Evolutionary conservation across 2,113 vertebrate species (phyloP), one percentile per base, ranked within the genome.

Genomic region (Otus sunia): DNA sequence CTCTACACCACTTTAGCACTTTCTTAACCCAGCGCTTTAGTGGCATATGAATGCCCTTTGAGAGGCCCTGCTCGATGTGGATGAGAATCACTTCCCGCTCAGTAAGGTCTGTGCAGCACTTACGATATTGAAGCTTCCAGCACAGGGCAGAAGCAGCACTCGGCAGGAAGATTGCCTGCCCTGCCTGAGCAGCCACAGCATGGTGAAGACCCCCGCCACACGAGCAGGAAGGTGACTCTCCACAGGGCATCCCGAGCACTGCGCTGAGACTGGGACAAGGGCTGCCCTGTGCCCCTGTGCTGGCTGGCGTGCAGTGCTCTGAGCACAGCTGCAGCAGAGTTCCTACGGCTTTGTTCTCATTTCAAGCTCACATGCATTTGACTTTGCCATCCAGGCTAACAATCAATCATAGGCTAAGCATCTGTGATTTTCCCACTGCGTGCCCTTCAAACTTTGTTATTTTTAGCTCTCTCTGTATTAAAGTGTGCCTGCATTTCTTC

Each of bases 171-270:
- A 79, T 9, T 0, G 0, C 30, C 41, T 67, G 22, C 26, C 36
- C 25, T 34, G 13, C 25, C 39, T 6, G 0, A 0, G 0, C 34
- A 30, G 5, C 36, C 6, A 0, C 63, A 39, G 18, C 1, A 0
- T 17, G 12, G 29, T 50, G 50, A 83, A 68, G 53, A 39, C 7
- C 26, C 34, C 18, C 8, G 4, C 13, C 0, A 1, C 2, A 2
- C 0, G 0, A 67, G 12, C 1, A 1, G 30, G 72, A 69, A 23
- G 25, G 12, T 0, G 1, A 9, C 1, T 5, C 7, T 34, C 30
- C 0, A 0, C 11, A 43, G 56, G 14, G 26, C 18, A 36, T 8
- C 32, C 32, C 0, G 0, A 74, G 39, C 0, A 0, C 18, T 43
- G 29, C 36, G 12, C 64, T 34, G 60, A 20, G 26, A 12, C 22